Evolutionary conservation across 2,113 vertebrate species (phyloP).

Genomic region (Mystacornis crossleyi): DNA sequence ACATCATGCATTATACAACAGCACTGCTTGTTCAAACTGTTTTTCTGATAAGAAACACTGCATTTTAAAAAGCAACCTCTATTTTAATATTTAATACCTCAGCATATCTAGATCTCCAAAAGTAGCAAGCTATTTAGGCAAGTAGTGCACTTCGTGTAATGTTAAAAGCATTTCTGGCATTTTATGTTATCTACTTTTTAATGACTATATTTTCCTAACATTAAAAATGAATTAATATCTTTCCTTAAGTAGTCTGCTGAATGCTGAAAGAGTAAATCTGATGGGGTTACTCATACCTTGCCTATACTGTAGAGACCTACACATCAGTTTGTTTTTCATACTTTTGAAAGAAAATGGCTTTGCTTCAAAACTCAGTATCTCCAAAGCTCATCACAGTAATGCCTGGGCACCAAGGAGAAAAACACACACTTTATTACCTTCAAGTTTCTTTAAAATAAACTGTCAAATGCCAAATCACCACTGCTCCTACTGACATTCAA

Average conservation of each 20-base stretch:
- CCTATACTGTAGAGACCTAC: conserved; percentile 26
- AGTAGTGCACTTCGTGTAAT: conserved; percentile 74
- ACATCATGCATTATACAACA: conserved; percentile 79
- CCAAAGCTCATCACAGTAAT: not conserved
- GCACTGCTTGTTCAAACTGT: conserved; percentile 73
- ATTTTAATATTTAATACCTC: conserved; percentile 84
- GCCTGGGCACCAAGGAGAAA: not conserved
- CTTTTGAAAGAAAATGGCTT: conserved; percentile 46
- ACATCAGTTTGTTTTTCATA: conserved; percentile 27
- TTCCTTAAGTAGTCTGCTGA: conserved; percentile 77
- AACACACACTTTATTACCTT: not conserved
- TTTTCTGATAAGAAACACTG: conserved; percentile 78
- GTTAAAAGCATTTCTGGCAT: conserved; percentile 85
- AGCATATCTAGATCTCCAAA: conserved; percentile 77
- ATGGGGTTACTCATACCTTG: conserved; percentile 68
- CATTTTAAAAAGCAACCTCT: conserved; percentile 78
- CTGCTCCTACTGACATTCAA: not conserved
- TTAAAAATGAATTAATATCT: conserved; percentile 86
- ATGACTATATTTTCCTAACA: conserved; percentile 82
- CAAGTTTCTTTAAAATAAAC: not conserved
- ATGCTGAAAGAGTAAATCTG: conserved; percentile 68
- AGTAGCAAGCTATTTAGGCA: conserved; percentile 79
- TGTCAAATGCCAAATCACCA: not conserved
- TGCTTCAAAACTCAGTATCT: conserved; percentile 2
- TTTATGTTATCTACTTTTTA: conserved; percentile 82